Evolutionary conservation across 2,888 invertebrate species (phyloP), one percentile per base, ranked within the genome.

Genomic region (Noctuana brunneofusca): DNA sequence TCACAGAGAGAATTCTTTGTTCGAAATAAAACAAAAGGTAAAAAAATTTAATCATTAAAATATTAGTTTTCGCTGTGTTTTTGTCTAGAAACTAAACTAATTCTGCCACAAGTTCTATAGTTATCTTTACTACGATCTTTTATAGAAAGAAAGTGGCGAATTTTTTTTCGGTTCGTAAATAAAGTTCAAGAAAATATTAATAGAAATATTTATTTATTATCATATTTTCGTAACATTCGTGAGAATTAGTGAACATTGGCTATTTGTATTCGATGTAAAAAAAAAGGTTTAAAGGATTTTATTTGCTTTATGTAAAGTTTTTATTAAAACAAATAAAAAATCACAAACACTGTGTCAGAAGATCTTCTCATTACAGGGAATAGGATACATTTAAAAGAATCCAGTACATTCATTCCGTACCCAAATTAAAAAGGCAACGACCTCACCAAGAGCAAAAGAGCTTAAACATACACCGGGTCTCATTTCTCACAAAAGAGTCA

Each of bases 401-500:
- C 35, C 54, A 22, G 53, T 53, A 60, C 38, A 54, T 38, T 58
- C 24, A 38, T 16, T 60, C 24, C 35, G 6, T 54, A 56, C 55
- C 30, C 35, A 49, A 63, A 50, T 59, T 62, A 59, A 62, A 54
- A 53, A 66, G 66, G 65, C 66, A 80, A 77, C 71, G 81, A 80
- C 79, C 83, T 81, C 43, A 60, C 64, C 71, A 73, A 72, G 73
- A 60, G 27, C 56, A 66, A 71, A 72, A 70, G 71, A 73, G 68
- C 66, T 71, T 72, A 77, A 78, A 74, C 77, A 77, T 74, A 74
- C 75, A 79, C 75, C 72, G 69, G 53, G 43, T 59, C 48, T 35
- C 32, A 14, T 43, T 74, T 75, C 77, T 76, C 68, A 78, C 78
- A 79, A 83, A 82, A 78, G 75, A 72, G 69, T 72, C 75, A 69